Conservation (phyloP, 2,113 vertebrate genomes). For the Sarotherodon lohbergeri region DNA sequence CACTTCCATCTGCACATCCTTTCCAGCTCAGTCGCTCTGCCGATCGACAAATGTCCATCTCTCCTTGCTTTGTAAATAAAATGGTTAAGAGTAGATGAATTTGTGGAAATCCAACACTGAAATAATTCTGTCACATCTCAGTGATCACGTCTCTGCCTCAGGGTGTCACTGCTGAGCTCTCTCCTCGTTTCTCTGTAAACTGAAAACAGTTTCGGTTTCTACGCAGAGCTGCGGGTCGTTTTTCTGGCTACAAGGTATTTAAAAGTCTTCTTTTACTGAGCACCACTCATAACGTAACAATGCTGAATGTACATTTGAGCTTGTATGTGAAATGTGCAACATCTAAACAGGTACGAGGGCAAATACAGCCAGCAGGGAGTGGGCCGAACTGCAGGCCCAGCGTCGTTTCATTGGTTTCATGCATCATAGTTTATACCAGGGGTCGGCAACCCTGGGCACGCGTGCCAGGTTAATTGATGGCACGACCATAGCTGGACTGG, state of each 20-base stretch:
- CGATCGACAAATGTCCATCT: background rate
- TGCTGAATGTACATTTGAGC: background rate
- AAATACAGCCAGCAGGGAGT: background rate
- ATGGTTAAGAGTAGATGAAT: rapidly evolving
- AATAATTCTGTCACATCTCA: background rate
- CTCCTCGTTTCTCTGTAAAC: background rate
- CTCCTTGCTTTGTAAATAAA: background rate
- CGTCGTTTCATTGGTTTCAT: background rate
- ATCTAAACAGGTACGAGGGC: background rate
- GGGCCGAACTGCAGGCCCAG: background rate
- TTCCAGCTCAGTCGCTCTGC: background rate
- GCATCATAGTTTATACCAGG: background rate
- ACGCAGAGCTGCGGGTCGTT: background rate
- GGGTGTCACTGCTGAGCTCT: background rate
- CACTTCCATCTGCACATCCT: background rate
- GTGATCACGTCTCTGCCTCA: background rate
- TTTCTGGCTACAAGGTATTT: background rate
- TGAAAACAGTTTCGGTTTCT: background rate
- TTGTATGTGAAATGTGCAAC: background rate
- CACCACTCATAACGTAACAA: background rate
- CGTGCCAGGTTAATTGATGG: too few species aligned
- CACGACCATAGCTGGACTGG: too few species aligned
- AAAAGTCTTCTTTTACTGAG: background rate
- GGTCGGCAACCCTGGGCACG: too few species aligned
- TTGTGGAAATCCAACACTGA: background rate